Percentiles rank a stretch among this genome's conserved stretches.
These are phyloP conservation scores for Halcyon chelicuti DNA, from an alignment of 2,797 vertebrate genomes.

Conservation along the genomic window DNA sequence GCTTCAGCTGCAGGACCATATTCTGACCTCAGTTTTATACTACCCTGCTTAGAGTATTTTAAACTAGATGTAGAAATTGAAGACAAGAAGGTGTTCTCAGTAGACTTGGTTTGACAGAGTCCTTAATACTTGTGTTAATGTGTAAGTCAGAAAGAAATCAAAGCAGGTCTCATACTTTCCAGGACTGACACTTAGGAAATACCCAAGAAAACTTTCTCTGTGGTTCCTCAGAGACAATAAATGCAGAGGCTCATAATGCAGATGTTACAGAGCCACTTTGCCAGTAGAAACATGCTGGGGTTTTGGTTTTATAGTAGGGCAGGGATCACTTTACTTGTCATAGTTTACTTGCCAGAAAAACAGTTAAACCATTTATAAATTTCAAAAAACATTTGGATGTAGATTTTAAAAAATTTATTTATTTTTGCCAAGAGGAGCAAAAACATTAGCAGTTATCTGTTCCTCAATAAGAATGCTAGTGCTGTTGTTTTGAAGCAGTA, in stretches of 20 bases:
- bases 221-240: background rate
- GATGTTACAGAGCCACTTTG: background rate
- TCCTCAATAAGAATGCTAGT: background rate
- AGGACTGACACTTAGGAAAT: slow-evolving; percentile 13
- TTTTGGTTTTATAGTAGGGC: background rate
- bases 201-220: background rate
- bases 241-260: background rate
- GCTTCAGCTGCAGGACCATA: background rate
- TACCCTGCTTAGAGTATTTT: background rate
- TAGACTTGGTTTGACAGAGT: background rate
- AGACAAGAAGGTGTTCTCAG: background rate
- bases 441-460: background rate
- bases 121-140: background rate
- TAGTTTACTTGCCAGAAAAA: background rate
- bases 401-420: background rate
- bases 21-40: background rate
- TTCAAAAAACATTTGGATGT: background rate
- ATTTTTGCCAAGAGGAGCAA: background rate
- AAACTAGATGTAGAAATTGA: background rate
- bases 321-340: background rate
- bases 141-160: slow-evolving; percentile 10
- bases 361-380: background rate
- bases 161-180: background rate
- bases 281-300: background rate
- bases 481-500: background rate